Evolutionary conservation across 2,797 vertebrate genomes (phyloP).

Genomic region (Bovichtus variegatus): DNA sequence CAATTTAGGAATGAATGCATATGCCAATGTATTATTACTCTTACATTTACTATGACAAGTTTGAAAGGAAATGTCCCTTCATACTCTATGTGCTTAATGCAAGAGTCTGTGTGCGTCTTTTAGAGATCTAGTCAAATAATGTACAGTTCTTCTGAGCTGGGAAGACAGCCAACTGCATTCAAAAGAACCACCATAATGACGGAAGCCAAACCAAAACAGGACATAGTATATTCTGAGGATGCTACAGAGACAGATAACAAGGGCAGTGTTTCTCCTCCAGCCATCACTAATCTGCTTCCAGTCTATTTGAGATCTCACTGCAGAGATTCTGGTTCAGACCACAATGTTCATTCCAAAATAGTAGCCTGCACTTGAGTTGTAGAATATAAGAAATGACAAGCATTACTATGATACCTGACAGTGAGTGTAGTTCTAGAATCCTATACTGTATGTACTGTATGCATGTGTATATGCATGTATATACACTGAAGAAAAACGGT

Average conservation of each 20-base stretch:
- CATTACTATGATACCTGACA: background rate
- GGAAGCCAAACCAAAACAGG: conserved; percentile 15
- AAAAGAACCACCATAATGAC: background rate
- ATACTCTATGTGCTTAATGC: background rate
- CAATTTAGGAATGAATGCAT: background rate
- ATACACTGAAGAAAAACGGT: too few relatives aligned
- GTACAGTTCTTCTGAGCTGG: background rate
- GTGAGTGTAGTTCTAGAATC: background rate
- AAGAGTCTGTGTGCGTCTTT: background rate
- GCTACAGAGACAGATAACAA: conserved; percentile 19
- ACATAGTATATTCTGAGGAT: conserved; percentile 18
- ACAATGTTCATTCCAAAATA: conserved; percentile 14
- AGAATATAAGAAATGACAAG: background rate
- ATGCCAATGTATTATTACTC: background rate
- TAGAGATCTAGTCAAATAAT: background rate
- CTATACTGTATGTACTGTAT: too few relatives aligned
- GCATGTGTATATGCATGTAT: too few relatives aligned
- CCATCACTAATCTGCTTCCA: conserved; percentile 33
- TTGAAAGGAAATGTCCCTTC: background rate
- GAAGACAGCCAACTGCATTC: conserved; percentile 10
- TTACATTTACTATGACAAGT: background rate
- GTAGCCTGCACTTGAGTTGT: background rate
- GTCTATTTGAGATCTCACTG: conserved; percentile 34
- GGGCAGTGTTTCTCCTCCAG: conserved; percentile 35
- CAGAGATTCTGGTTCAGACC: conserved; percentile 4